Evolutionary conservation across 2,888 invertebrate species (phyloP).

Genomic region (Lithophane semibrunnea): DNA sequence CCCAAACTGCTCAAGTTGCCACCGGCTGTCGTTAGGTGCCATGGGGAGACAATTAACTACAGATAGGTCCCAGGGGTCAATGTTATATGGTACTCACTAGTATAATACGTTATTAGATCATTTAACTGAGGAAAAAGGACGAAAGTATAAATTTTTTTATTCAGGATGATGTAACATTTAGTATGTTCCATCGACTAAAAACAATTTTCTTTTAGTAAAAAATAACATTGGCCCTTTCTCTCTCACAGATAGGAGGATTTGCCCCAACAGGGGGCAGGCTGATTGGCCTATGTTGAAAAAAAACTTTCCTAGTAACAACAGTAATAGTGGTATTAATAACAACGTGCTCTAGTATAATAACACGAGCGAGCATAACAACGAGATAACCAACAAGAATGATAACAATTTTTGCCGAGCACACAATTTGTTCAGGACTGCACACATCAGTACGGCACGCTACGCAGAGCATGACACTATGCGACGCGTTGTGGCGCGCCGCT

Average conservation of each 20-base stretch:
- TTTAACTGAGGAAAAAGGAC: slow-evolving; percentile 8
- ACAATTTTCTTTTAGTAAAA: background rate
- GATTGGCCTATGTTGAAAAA: background rate
- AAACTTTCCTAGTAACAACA: background rate
- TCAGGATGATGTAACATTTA: background rate
- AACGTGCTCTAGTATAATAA: background rate
- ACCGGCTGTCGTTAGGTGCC: slow-evolving; percentile 53
- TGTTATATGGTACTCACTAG: slow-evolving; percentile 22
- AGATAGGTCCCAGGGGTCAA: slow-evolving; percentile 53
- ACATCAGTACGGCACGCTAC: slow-evolving; percentile 41
- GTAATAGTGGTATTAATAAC: background rate
- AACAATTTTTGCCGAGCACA: slow-evolving; percentile 30
- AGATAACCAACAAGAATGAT: slow-evolving; percentile 6
- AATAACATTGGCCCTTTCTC: background rate
- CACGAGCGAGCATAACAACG: background rate
- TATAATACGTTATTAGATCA: slow-evolving; percentile 19
- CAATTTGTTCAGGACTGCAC: slow-evolving; percentile 44
- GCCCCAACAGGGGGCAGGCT: background rate
- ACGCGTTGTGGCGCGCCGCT: slow-evolving; percentile 39
- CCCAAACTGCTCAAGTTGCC: slow-evolving; percentile 49
- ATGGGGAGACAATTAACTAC: slow-evolving; percentile 60
- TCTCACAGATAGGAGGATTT: background rate
- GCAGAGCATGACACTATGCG: slow-evolving; percentile 46
- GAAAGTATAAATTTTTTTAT: slow-evolving; percentile 6
- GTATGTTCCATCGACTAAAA: background rate